Evolutionary conservation across 2,113 vertebrate genomes (phyloP).

Genomic region (Tringa solitaria): DNA sequence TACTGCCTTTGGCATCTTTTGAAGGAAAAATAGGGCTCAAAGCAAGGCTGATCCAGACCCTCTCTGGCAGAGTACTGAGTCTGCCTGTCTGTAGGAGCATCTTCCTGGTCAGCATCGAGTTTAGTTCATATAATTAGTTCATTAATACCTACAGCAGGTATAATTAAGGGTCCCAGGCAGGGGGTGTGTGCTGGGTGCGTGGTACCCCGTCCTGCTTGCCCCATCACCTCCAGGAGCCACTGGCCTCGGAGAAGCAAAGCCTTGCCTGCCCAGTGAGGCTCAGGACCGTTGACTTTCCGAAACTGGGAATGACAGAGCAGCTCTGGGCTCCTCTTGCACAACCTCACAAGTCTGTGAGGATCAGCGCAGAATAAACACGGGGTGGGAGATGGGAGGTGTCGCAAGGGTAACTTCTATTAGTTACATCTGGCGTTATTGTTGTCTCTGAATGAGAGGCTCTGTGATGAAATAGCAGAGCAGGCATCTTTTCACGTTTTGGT

Average conservation of each 20-base stretch:
- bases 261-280: background rate
- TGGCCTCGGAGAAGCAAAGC: rapidly evolving
- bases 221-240: background rate
- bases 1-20: background rate
- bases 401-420: background rate
- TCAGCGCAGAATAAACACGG: background rate
- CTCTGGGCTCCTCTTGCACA: background rate
- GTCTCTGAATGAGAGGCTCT: background rate
- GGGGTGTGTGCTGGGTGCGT: too few relatives aligned
- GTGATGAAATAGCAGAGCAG: background rate
- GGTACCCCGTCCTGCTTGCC: rapidly evolving
- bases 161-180: background rate
- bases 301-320: background rate
- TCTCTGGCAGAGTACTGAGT: background rate
- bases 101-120: background rate
- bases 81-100: background rate
- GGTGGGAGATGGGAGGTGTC: background rate
- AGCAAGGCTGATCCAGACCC: background rate
- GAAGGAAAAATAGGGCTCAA: background rate
- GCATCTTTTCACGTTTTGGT: background rate
- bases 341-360: background rate
- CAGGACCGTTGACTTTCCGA: background rate
- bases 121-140: background rate
- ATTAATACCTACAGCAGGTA: background rate
- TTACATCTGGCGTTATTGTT: background rate